Evolutionary conservation across 2,797 vertebrate genomes (phyloP).

Genomic region (Cephalopachus bancanus): DNA sequence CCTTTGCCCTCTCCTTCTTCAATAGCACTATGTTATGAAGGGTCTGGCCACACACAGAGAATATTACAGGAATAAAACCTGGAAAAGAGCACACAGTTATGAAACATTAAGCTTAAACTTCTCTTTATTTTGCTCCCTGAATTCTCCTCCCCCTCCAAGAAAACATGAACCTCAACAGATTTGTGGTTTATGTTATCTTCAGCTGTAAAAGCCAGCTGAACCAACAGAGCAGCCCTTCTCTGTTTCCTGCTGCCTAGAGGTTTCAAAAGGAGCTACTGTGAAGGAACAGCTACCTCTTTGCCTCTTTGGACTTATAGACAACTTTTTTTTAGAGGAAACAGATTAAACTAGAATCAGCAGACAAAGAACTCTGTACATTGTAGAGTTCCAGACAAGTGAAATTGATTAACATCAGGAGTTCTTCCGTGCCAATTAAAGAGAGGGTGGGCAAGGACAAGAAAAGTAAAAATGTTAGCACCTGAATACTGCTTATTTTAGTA

Average conservation of each 20-base stretch:
- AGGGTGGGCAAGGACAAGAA: not conserved
- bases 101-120: conserved; percentile 80
- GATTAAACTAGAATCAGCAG: not conserved
- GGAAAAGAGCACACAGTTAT: conserved; percentile 79
- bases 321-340: conserved; percentile 48
- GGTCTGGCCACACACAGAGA: conserved; percentile 78
- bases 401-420: not conserved
- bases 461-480: not conserved
- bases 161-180: conserved; percentile 78
- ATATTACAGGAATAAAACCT: conserved; percentile 83
- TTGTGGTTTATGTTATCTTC: conserved; percentile 84
- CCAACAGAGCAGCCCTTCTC: conserved; percentile 81
- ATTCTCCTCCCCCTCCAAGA: conserved; percentile 79
- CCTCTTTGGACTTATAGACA: conserved; percentile 71
- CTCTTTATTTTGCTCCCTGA: conserved; percentile 81
- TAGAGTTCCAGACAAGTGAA: not conserved
- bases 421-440: not conserved
- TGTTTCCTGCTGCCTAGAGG: conserved; percentile 82
- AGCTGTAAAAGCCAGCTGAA: conserved; percentile 82
- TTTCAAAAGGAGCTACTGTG: conserved; percentile 82
- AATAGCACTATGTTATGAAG: conserved; percentile 62
- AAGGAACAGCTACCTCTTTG: conserved; percentile 74
- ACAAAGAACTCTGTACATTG: not conserved
- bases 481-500: not conserved
- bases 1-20: conserved; percentile 64